These are phyloP conservation scores for Gymnothorax javanicus DNA, from an alignment of 2,797 vertebrate species.

Conservation along the genomic window DNA sequence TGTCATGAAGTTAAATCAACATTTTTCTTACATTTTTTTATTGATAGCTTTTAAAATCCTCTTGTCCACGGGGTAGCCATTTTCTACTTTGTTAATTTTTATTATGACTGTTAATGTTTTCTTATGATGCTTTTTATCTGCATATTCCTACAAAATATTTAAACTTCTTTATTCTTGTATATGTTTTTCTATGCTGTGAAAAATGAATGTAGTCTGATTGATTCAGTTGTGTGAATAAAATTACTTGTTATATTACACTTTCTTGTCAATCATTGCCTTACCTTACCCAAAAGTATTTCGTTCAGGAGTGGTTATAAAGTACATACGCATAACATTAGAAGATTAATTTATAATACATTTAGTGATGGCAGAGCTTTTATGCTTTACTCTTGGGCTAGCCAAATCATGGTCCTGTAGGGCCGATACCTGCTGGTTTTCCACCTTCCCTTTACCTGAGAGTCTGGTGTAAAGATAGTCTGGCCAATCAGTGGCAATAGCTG, in stretches of 20 bases:
- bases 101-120: slow-evolving; percentile 1
- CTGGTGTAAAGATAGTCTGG: too few relatives aligned
- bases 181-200: slow-evolving; percentile 16
- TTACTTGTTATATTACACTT: slow-evolving; percentile 21
- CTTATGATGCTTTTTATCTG: not conserved
- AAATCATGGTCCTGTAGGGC: too few relatives aligned
- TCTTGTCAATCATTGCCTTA: not conserved
- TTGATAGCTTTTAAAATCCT: not conserved
- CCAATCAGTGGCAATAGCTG: too few relatives aligned
- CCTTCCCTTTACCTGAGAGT: too few relatives aligned
- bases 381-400: not conserved
- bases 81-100: slow-evolving; percentile 9
- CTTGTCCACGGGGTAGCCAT: not conserved
- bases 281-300: not conserved
- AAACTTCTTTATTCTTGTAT: slow-evolving; percentile 16
- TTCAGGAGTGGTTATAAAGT: not conserved
- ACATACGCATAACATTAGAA: not conserved
- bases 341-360: not conserved
- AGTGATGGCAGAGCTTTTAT: not conserved
- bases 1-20: not conserved
- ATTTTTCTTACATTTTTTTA: not conserved
- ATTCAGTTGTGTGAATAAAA: slow-evolving; percentile 30
- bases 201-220: slow-evolving; percentile 15
- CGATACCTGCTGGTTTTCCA: too few relatives aligned
- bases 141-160: not conserved